Base-by-base conservation (phyloP, 2,888 invertebrate species). In the Morpho helenor region DNA sequence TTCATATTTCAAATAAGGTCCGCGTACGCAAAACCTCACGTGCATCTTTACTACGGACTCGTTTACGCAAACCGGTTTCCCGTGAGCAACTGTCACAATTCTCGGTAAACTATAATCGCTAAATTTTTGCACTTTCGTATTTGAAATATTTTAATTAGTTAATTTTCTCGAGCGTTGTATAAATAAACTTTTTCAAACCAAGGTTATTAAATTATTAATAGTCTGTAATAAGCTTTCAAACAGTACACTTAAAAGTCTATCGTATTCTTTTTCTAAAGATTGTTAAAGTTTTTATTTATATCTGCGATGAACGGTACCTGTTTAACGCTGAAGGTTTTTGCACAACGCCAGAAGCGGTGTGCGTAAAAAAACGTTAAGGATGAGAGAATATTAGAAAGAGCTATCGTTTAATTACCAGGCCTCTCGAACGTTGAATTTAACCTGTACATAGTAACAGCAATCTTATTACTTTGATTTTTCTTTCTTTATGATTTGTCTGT, bases 21-120 rank as follows among this genome's bases (percentile, higher is more conserved):
- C 55, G 60, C 52, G 48, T 58, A 60, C 60, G 60, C 57, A 58
- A 59, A 56, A 62, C 53, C 57, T 61, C 52, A 54, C 60, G 57
- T 57, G 60, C 57, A 64, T 64, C 59, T 62, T 58, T 64, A 64
- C 62, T 59, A 64, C 44, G 45, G 60, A 60, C 58, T 62, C 53
- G 59, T 62, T 64, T 60, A 10, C 42, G 7, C 50, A 22, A 61
- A 67, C 66, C 58, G 64, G 66, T 67, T 65, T 54, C 56, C 16
- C 39, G 31, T 22, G 23, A 56, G 55, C 62, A 57, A 65, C 57
- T 61, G 63, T 65, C 62, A 54, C 60, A 59, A 47, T 56, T 39
- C 45, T 54, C 52, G 59, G 46, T 59, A 61, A 45, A 40, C 55
- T 54, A 51, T 41, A 49, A 51, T 52, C 39, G 57, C 50, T 52